Percentiles rank a stretch among this genome's conserved stretches.
Conservation (phyloP, 35 echinoderm and acorn worm genomes). For the Ophioderma brevispina region DNA sequence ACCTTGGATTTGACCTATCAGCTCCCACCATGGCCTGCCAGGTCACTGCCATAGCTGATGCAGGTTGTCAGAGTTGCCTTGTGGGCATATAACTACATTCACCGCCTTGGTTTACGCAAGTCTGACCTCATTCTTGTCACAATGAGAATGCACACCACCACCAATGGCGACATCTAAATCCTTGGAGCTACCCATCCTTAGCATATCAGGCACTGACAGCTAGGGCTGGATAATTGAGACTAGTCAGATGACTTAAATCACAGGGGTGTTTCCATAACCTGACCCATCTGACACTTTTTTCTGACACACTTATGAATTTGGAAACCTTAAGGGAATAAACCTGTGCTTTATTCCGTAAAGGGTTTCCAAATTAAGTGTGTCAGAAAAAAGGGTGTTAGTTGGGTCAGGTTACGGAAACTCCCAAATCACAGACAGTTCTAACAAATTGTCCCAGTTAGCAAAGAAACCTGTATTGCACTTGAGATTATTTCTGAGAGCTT, state of each 20-base stretch:
- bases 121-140: neutral
- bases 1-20: neutral
- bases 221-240: neutral
- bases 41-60: neutral
- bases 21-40: neutral
- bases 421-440: conserved; percentile 40
- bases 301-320: too few species aligned
- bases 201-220: conserved; percentile 9
- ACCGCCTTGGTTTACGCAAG: neutral
- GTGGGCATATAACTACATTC: neutral
- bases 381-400: too few species aligned
- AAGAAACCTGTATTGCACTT: conserved; percentile 41
- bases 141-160: neutral
- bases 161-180: neutral
- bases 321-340: too few species aligned
- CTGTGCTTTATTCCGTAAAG: too few species aligned
- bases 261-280: too few species aligned
- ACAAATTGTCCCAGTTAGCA: conserved; percentile 28
- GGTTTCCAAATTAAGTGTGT: too few species aligned
- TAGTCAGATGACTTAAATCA: conserved; percentile 11
- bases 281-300: too few species aligned
- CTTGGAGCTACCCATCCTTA: conserved; percentile 12
- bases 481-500: conserved; percentile 37
- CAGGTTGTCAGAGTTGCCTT: too few species aligned
- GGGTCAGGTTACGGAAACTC: too few species aligned